Base-by-base conservation (phyloP, 2,797 vertebrate species). In the Poeciliopsis turneri region DNA sequence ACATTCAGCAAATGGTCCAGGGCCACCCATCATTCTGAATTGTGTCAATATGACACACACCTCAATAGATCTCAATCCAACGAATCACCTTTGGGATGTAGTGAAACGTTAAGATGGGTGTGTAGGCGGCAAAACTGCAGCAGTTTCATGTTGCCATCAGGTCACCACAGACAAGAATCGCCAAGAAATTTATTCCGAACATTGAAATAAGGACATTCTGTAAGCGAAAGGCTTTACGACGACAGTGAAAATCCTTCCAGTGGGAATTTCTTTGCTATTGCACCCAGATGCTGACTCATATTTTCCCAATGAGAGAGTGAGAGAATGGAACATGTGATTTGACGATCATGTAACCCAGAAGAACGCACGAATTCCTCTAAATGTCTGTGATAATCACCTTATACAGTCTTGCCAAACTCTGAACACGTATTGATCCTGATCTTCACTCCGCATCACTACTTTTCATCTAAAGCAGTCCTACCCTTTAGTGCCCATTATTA, bases 361-460 rank as follows among this genome's bases (percentile, higher is more conserved):
- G 81, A 75, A 75, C 72, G n/a, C 47, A 39, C 7, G 55, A 7
- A 18, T 15, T 51, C 25, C 77, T 79, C 84, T 57, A 71, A 23
- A 83, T 72, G 68, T n/a, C 13, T 49, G 39, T 84, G 73, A 75
- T 89, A 77, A 88, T 90, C 82, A 82, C 84, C 83, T 75, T 68
- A 79, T 83, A 43, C 72, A 72, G 85, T 86, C 47, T 59, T 75
- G 61, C 74, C 87, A 75, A 90, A 86, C 82, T 78, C 64, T 41
- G 8, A 46, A 87, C 83, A 80, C 49, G 64, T 76, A 93, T 93
- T 76, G 87, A 91, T 93, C 83, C 75, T 78, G 45, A n/a, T 73
- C 74, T 79, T 88, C 86, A 33, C 73, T 87, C 73, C 61, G 69
- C 57, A 9, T 77, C 76, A 80, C 72, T 41, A 78, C 80, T 80